Base-by-base conservation (phyloP, 1,140 invertebrate species). In the Drosophila arizonae region DNA sequence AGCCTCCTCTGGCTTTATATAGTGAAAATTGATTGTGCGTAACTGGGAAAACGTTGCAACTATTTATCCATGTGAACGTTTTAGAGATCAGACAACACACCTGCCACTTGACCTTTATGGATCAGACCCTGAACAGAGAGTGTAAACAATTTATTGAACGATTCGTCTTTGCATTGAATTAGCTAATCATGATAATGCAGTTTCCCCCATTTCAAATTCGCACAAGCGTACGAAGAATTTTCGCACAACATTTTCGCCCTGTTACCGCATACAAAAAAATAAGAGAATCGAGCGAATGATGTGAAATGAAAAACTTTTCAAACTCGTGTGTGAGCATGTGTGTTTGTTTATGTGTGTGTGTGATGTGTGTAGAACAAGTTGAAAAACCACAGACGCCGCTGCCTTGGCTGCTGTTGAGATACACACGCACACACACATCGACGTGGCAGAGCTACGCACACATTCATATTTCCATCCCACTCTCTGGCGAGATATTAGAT, bases 391-490 rank as follows among this genome's bases (percentile, higher is more conserved):
- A 87, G 79, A 72, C 82, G 76, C 71, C 45, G 52, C 57, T 60
- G 57, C 57, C 57, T 54, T 60, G 48, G 46, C 48, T 58, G 50
- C 55, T 46, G 55, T 43, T 50, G 21, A 45, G 46, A 46, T 41
- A 72, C 30, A 50, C 41, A 48, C 28, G n/a, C 46, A 68, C 33
- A 41, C 46, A 57, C 24, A 48, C 28, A 45, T 6, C 3, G 24
- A 24, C 17, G 24, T 48, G 50, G 30, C 45, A 36, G 57, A 52
- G 30, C 45, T 13, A 80, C 60, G 55, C 67, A 85, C 54, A 80
- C 65, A 62, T 48, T 62, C 54, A 87, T 82, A 71, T 75, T 88
- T 88, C 85, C 85, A 88, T 88, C 74, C 67, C 79, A 88, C 84
- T 84, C 84, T 88, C 77, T 80, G 51, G 76, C 65, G 54, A 74